Conservation (phyloP, 2,797 vertebrate species). For the Pampus argenteus region DNA sequence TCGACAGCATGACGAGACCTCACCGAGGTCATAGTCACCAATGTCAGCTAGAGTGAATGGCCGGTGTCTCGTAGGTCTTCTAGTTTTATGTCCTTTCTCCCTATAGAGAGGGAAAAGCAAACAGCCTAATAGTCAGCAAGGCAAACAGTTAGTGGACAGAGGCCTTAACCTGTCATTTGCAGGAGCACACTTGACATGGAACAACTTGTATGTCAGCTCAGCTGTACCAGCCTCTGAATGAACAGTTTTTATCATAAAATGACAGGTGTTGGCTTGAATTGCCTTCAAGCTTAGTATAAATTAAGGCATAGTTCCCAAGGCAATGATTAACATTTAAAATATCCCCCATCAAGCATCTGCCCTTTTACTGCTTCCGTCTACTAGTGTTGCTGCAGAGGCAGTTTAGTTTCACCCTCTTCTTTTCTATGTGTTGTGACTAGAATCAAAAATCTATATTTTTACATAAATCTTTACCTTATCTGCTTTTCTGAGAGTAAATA, state of each 20-base stretch:
- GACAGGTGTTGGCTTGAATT: constrained; percentile 47
- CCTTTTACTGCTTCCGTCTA: constrained; percentile 34
- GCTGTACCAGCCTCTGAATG: neutral
- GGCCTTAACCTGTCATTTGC: constrained; percentile 24
- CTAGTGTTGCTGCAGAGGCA: constrained; percentile 8
- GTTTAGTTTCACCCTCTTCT: constrained; percentile 19
- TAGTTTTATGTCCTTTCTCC: constrained; percentile 46
- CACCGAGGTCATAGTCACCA: constrained; percentile 25
- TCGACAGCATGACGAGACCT: constrained; percentile 19
- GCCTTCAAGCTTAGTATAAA: constrained; percentile 47
- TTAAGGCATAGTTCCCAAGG: constrained; percentile 37
- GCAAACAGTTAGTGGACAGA: constrained; percentile 22
- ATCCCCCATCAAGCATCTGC: constrained; percentile 47
- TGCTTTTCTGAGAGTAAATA: neutral
- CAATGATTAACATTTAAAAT: constrained; percentile 59
- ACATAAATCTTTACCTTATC: neutral
- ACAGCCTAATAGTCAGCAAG: constrained; percentile 14
- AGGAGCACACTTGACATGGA: constrained; percentile 20
- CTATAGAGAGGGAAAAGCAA: neutral
- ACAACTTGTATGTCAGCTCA: constrained; percentile 4
- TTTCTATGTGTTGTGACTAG: neutral
- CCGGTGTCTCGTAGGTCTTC: constrained; percentile 6
- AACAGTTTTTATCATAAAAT: constrained; percentile 38
- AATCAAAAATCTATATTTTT: neutral
- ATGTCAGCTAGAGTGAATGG: constrained; percentile 34